Percentiles rank a stretch among this genome's conserved stretches.
Evolutionary conservation across 2,888 invertebrate genomes (phyloP).

Genomic region (Ophioninae sp.): DNA sequence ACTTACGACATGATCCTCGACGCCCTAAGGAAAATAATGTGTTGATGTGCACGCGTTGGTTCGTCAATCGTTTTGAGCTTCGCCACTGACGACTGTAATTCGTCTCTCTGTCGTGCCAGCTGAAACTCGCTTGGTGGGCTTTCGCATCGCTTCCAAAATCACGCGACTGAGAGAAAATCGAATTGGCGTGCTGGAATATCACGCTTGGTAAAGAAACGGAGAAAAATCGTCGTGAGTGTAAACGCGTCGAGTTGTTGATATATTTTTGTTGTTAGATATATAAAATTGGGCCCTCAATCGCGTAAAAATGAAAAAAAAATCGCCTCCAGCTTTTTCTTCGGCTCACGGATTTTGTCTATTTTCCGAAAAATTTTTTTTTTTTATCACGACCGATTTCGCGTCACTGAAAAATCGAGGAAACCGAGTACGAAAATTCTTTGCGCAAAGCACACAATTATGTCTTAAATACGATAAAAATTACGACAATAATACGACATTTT

Average conservation of each 20-base stretch:
- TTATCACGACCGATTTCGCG: neutral
- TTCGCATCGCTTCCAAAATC: neutral
- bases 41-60: conserved; percentile 21
- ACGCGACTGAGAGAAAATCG: neutral
- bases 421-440: neutral
- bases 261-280: conserved; percentile 35
- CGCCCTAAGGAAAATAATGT: conserved; percentile 81
- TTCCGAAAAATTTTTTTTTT: neutral
- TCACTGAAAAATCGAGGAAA: neutral
- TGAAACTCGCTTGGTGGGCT: neutral
- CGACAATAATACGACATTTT: conserved; percentile 14
- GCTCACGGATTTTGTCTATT: neutral
- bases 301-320: neutral
- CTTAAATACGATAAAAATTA: conserved; percentile 64
- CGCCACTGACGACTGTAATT: neutral
- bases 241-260: neutral
- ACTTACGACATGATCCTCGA: conserved; percentile 92
- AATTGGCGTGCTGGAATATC: neutral
- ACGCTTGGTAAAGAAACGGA: neutral
- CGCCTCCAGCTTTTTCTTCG: too few relatives aligned
- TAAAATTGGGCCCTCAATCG: neutral
- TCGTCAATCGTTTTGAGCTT: neutral
- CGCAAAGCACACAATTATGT: conserved; percentile 16
- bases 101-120: neutral
- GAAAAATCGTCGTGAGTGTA: neutral